Percentiles rank a stretch among this genome's conserved stretches.
Conservation (phyloP, 2,888 invertebrate genomes). For the Acanthosepion pharaonis region DNA sequence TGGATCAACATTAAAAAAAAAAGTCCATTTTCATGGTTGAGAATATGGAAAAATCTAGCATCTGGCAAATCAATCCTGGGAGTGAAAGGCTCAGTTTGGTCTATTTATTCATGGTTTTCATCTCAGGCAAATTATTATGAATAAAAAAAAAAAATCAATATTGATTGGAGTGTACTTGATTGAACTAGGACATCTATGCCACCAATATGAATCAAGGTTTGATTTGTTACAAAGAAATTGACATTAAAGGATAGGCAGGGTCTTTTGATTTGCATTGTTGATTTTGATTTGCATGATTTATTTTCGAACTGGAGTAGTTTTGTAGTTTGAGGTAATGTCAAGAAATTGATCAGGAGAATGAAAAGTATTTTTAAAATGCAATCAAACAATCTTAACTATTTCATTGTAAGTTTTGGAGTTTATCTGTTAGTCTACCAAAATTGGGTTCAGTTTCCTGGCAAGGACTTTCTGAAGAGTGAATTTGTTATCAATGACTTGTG, state of each 20-base stretch:
- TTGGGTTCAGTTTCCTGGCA: no score
- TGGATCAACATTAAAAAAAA: background rate
- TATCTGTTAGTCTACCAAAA: no score
- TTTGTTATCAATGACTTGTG: no score
- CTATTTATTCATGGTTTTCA: background rate
- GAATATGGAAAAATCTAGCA: no score
- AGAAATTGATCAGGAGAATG: no score
- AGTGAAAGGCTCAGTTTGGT: no score
- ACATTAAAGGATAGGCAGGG: background rate
- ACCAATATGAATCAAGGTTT: background rate
- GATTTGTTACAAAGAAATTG: background rate
- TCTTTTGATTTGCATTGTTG: background rate
- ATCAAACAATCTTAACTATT: no score
- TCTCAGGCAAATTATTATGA: background rate
- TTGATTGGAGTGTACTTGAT: constrained; percentile 6
- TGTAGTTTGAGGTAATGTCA: background rate
- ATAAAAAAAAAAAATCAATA: constrained; percentile 6
- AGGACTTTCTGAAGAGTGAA: no score
- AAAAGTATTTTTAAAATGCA: no score
- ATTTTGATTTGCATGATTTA: background rate
- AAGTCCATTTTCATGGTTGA: no score
- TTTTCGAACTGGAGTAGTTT: background rate
- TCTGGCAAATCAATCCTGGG: no score
- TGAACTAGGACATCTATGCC: constrained; percentile 11
- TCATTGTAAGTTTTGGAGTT: no score